phyloP scores from a whole-genome alignment of 2,113 vertebrate species.

The Epinephelus moara region DNA sequence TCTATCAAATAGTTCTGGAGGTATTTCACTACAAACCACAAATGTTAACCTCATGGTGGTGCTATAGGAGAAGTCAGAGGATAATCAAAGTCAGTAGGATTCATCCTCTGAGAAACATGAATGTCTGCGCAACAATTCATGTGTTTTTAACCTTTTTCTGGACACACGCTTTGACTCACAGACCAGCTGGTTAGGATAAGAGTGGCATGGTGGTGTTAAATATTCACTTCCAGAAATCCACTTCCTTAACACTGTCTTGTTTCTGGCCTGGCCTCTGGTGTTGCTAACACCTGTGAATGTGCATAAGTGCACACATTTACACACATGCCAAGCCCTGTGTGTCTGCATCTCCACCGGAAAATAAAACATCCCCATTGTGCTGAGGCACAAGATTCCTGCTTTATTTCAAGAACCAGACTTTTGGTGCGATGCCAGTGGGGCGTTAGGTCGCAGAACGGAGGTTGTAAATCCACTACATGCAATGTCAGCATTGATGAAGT shows the following conservation, averaged over 20 bases:
- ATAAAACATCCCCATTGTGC: constrained; percentile 72
- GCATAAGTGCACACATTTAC: constrained; percentile 10
- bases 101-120: too few relatives aligned
- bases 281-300: constrained; percentile 56
- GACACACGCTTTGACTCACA: constrained; percentile 12
- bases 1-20: too few relatives aligned
- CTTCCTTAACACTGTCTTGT: constrained; percentile 31
- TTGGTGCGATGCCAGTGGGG: constrained; percentile 44
- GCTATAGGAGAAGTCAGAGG: too few relatives aligned
- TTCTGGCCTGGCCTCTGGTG: constrained; percentile 6
- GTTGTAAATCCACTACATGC: constrained; percentile 59
- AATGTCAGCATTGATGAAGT: constrained; percentile 54
- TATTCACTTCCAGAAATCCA: constrained; percentile 42
- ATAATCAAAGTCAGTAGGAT: too few relatives aligned
- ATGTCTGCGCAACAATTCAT: too few relatives aligned
- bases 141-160: constrained; percentile 7
- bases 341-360: constrained; percentile 57
- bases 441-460: constrained; percentile 35
- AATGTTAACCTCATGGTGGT: too few relatives aligned
- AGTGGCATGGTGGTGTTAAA: constrained; percentile 45
- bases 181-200: not conserved
- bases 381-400: constrained; percentile 62
- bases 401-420: constrained; percentile 56
- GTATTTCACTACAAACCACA: too few relatives aligned
- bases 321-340: constrained; percentile 6